Percentiles rank a stretch among this genome's conserved stretches.
phyloP scores from a whole-genome alignment of 2,888 invertebrate genomes.

The Oconnorella tubifera region DNA sequence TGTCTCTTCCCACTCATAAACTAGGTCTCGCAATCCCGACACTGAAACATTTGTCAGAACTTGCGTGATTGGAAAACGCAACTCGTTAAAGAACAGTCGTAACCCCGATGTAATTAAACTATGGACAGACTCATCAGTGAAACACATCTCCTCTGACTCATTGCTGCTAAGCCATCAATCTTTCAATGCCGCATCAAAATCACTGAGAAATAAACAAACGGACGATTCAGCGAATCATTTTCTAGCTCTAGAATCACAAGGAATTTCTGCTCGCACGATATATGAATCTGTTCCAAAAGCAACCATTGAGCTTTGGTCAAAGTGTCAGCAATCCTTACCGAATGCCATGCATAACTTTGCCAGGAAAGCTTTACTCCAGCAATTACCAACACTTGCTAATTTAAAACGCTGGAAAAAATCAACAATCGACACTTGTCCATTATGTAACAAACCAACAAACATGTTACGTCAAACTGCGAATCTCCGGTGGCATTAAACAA shows the following conservation, averaged over 20 bases:
- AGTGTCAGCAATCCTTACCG: neutral
- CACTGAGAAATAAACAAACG: neutral
- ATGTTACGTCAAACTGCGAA: neutral
- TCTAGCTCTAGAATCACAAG: neutral
- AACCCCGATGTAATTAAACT: neutral
- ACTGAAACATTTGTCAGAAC: neutral
- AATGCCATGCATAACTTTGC: neutral
- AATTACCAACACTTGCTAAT: neutral
- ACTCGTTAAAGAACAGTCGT: neutral
- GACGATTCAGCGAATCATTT: neutral
- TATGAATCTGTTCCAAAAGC: neutral
- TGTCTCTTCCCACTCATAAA: neutral
- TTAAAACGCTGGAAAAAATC: neutral
- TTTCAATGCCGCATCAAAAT: neutral
- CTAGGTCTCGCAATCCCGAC: neutral
- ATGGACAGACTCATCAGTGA: neutral
- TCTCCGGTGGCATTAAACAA: neutral
- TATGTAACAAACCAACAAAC: neutral
- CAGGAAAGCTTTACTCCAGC: neutral
- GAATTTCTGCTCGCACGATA: neutral
- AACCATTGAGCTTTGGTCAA: neutral
- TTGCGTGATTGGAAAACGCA: neutral
- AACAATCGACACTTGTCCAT: neutral
- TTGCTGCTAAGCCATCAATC: neutral
- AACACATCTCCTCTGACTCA: neutral